These are phyloP conservation scores for Auanema sp. DNA, from an alignment of 2,888 invertebrate species.

Conservation along the genomic window DNA sequence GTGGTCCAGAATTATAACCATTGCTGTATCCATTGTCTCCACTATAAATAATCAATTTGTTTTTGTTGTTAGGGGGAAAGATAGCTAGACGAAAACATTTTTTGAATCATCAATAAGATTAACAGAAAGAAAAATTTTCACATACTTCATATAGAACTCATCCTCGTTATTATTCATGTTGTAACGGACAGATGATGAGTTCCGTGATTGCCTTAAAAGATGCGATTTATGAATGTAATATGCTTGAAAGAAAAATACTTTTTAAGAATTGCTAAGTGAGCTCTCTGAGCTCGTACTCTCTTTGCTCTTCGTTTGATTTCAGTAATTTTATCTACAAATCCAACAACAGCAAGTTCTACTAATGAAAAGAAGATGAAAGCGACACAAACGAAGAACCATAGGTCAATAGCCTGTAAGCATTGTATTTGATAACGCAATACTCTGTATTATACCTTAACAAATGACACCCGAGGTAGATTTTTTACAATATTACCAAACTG, in stretches of 20 bases:
- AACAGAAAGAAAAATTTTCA: constrained; percentile 5
- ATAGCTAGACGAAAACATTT: neutral
- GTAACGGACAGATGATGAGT: constrained; percentile 26
- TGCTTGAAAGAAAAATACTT: constrained; percentile 1
- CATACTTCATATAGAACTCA: constrained; percentile 12
- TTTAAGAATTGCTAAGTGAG: constrained; percentile 19
- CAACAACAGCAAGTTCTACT: constrained; percentile 62
- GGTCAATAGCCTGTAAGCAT: constrained; percentile 54
- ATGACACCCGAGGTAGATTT: constrained; percentile 61
- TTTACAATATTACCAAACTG: constrained; percentile 64
- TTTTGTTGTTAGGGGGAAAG: neutral
- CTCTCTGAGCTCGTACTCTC: constrained; percentile 35
- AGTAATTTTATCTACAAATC: constrained; percentile 59
- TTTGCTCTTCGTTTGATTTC: constrained; percentile 42
- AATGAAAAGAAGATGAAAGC: constrained; percentile 62
- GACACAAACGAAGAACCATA: constrained; percentile 63
- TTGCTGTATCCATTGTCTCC: constrained; percentile 25
- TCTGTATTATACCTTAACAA: constrained; percentile 51
- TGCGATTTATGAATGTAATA: neutral
- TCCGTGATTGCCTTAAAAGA: neutral
- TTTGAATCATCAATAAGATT: neutral
- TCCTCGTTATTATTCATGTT: constrained; percentile 42
- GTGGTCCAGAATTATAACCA: constrained; percentile 11
- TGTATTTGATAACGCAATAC: neutral
- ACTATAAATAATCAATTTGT: constrained; percentile 19